Evolutionary conservation across 2,797 vertebrate species (phyloP).

Genomic region (Coendou prehensilis): DNA sequence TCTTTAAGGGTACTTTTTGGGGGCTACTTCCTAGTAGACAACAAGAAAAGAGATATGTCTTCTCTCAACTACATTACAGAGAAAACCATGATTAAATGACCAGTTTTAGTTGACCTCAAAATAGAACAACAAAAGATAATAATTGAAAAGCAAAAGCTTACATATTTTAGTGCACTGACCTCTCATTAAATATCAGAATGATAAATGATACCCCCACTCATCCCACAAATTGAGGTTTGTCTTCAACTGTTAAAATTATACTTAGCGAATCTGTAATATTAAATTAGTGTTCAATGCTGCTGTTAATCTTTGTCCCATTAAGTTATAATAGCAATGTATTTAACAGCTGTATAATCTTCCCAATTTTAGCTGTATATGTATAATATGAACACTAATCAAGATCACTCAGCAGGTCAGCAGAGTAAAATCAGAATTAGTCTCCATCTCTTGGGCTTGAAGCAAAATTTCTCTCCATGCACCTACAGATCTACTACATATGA

Average conservation of each 20-base stretch:
- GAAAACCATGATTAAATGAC: slow-evolving; percentile 66
- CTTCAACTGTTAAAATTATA: slow-evolving; percentile 80
- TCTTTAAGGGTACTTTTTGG: slow-evolving; percentile 68
- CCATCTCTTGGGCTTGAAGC: slow-evolving; percentile 27
- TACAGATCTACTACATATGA: neutral
- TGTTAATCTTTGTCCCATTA: slow-evolving; percentile 84
- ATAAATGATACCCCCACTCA: slow-evolving; percentile 76
- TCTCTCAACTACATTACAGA: slow-evolving; percentile 49
- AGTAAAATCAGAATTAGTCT: slow-evolving; percentile 77
- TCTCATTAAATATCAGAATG: slow-evolving; percentile 80
- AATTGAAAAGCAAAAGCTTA: slow-evolving; percentile 63
- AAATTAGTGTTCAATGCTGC: slow-evolving; percentile 74
- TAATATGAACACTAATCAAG: slow-evolving; percentile 81
- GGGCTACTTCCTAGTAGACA: slow-evolving; percentile 71
- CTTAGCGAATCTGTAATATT: slow-evolving; percentile 79
- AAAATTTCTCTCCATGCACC: slow-evolving; percentile 41
- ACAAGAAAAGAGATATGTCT: slow-evolving; percentile 65
- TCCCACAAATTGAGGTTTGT: slow-evolving; percentile 69
- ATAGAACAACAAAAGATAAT: slow-evolving; percentile 17
- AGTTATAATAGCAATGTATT: slow-evolving; percentile 78
- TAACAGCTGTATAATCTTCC: slow-evolving; percentile 73
- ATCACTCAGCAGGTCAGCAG: slow-evolving; percentile 83
- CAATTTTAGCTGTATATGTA: slow-evolving; percentile 73
- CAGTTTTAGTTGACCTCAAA: slow-evolving; percentile 64
- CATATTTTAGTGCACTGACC: slow-evolving; percentile 63